Percentiles rank a stretch among this genome's conserved stretches.
phyloP scores from a whole-genome alignment of 2,797 vertebrate species.

The Aeoliscus strigatus region DNA sequence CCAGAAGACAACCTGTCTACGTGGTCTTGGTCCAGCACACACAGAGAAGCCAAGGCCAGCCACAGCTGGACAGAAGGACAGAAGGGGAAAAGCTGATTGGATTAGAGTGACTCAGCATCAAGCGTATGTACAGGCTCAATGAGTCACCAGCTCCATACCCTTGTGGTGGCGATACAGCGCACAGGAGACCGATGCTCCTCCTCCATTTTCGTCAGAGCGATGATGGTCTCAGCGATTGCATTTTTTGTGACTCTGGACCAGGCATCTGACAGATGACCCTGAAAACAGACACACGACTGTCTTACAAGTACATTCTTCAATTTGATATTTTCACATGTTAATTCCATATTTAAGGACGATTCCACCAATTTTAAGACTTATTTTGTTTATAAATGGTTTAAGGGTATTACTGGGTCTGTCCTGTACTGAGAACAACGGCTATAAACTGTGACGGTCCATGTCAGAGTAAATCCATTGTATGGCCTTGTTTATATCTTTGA shows the following conservation, averaged over 20 bases:
- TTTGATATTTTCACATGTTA: no score
- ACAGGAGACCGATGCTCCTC: constrained; percentile 96
- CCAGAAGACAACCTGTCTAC: constrained; percentile 96
- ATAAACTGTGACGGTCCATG: no score
- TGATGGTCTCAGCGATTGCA: constrained; percentile 98
- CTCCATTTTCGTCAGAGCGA: constrained; percentile 99
- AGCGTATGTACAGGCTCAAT: background rate
- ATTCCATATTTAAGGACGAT: no score
- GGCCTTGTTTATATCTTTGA: no score
- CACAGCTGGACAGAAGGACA: constrained; percentile 77
- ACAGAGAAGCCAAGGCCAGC: constrained; percentile 95
- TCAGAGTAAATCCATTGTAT: no score
- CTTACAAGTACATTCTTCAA: background rate
- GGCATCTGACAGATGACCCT: constrained; percentile 96
- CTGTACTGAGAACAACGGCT: no score
- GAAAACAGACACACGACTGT: constrained; percentile 10
- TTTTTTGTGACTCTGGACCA: constrained; percentile 99
- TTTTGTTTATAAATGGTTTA: no score
- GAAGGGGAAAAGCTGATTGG: background rate
- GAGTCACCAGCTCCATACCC: constrained; percentile 70
- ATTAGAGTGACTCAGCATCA: background rate
- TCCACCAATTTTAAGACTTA: no score
- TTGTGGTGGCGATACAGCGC: constrained; percentile 95
- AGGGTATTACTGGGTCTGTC: no score
- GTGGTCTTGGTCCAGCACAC: constrained; percentile 97